phyloP scores from a whole-genome alignment of 2,797 vertebrate species.

The Australoheros facetus region DNA sequence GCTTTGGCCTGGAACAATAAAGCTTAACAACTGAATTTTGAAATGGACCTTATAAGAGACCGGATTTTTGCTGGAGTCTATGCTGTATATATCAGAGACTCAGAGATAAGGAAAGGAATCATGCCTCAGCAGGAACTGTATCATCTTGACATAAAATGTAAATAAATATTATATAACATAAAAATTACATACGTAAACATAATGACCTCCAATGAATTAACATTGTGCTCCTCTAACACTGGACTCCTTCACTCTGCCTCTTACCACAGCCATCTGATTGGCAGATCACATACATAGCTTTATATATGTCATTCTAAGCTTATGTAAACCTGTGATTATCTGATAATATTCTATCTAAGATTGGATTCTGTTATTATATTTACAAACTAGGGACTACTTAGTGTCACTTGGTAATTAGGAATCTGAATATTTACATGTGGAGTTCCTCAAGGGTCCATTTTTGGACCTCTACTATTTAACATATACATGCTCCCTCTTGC shows the following conservation, averaged over 20 bases:
- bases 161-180: too few relatives aligned
- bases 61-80: slow-evolving; percentile 14
- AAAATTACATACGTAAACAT: neutral
- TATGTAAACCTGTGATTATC: neutral
- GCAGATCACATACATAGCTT: neutral
- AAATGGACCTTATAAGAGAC: slow-evolving; percentile 13
- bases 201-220: neutral
- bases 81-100: neutral
- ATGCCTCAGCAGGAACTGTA: neutral
- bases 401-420: neutral
- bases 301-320: neutral
- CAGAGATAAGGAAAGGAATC: neutral
- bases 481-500: neutral
- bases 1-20: slow-evolving; percentile 2
- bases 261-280: neutral
- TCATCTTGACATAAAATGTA: neutral
- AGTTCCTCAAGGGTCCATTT: neutral
- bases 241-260: neutral
- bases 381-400: neutral
- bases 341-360: neutral
- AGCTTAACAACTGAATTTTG: slow-evolving; percentile 12
- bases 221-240: neutral
- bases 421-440: neutral
- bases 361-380: neutral
- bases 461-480: neutral